Base-by-base conservation (phyloP, 1,140 invertebrate genomes). In the Drosophila albomicans region DNA sequence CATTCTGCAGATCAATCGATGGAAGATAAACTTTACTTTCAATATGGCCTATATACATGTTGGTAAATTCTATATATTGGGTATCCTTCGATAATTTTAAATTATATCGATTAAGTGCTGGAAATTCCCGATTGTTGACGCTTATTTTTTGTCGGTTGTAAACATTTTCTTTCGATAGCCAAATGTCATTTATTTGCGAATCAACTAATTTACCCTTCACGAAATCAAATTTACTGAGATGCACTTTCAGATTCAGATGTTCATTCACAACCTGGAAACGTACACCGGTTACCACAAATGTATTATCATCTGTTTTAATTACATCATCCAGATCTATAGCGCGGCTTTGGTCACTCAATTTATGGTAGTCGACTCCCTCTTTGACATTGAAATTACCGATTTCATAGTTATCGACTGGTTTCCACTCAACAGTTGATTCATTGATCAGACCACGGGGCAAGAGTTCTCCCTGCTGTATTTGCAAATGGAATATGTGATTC, bases 401-500 rank as follows among this genome's bases (percentile, higher is more conserved):
- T 20, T 20, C 20, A 20, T 20, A 20, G 20, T 20, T 20, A 20
- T 20, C 20, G 20, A 20, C 2, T 20, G 20, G 2, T 20, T 3
- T 20, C 20, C 20, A 20, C 20, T 20, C 20, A 0, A 51, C 2
- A n/a, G 49, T 51, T 10, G 20, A 11, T 28, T 28, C 25, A 28
- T 51, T 30, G 11, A 51, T 51, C 0, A 11, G 8, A 28, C 49
- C 46, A 7, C 15, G 46, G 6, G 46, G 46, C 6, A 49, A 7
- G n/a, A 49, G 15, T 49, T 49, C 6, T 10, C 16, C 46, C 49
- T 51, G 20, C 11, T 51, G 49, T 51, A 51, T 51, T 20, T 51
- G 49, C 10, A 51, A n/a, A 28, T 51, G 49, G 49, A 51, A 51
- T n/a, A 51, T n/a, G 10, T 11, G 49, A 30, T 30, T 51, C 49